Percentiles rank a stretch among this genome's conserved stretches.
These are phyloP conservation scores for Hyphantria cunea DNA, from an alignment of 1,140 invertebrate species.

Conservation along the genomic window DNA sequence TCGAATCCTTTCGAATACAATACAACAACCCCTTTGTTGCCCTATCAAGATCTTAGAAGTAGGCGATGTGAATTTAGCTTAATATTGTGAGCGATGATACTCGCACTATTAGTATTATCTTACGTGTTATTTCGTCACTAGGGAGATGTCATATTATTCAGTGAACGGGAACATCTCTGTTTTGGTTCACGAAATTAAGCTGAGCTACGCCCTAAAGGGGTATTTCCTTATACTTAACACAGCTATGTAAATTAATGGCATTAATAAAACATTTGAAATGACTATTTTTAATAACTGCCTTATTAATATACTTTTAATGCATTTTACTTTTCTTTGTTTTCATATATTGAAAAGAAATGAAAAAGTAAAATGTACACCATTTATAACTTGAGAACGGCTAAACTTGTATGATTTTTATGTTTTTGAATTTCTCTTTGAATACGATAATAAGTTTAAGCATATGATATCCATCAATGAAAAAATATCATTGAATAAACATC, in stretches of 20 bases:
- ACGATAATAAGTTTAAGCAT: too few species aligned
- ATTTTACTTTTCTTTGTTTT: too few species aligned
- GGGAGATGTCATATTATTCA: constrained; percentile 72
- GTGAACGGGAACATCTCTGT: constrained; percentile 64
- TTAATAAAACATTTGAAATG: constrained; percentile 59
- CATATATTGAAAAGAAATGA: too few species aligned
- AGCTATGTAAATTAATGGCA: constrained; percentile 59
- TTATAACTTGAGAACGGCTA: too few species aligned
- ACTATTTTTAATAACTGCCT: constrained; percentile 7
- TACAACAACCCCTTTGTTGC: constrained; percentile 19
- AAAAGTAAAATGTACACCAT: too few species aligned
- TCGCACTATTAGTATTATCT: constrained; percentile 46
- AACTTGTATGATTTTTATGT: too few species aligned
- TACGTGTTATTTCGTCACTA: constrained; percentile 60
- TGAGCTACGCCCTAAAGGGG: constrained; percentile 51
- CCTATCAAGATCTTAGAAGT: constrained; percentile 40
- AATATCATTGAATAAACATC: too few species aligned
- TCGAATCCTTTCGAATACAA: constrained; percentile 14
- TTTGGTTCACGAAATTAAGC: constrained; percentile 71
- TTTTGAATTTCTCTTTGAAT: too few species aligned
- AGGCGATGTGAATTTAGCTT: constrained; percentile 27
- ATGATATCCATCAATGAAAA: too few species aligned
- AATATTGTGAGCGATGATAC: constrained; percentile 41
- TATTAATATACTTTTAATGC: background rate
- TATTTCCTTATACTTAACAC: constrained; percentile 44